A percentile compares a stretch with the other conserved stretches of the same genome.
Evolutionary conservation across 2,797 vertebrate genomes (phyloP).

Genomic region (Aplochiton taeniatus): DNA sequence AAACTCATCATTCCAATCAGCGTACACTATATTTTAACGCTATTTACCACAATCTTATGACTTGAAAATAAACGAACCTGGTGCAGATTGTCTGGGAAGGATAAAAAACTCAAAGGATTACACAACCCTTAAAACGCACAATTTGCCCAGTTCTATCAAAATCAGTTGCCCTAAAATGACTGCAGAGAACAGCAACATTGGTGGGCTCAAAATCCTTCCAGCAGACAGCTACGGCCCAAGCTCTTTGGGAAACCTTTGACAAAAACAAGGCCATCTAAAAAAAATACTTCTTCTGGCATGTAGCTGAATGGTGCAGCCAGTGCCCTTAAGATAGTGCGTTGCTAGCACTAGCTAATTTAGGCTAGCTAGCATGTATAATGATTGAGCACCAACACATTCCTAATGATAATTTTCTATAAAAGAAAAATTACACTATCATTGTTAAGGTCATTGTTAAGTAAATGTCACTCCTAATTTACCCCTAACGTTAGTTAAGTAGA

Average conservation of each 20-base stretch:
- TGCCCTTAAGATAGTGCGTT: background rate
- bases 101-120: background rate
- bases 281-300: background rate
- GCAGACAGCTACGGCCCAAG: background rate
- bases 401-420: background rate
- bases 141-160: background rate
- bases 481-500: no score
- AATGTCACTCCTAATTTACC: no score
- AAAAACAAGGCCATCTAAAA: background rate
- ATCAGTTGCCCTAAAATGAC: background rate
- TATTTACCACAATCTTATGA: background rate
- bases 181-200: background rate
- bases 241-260: slow-evolving; percentile 2
- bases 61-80: background rate
- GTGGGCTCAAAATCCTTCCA: background rate
- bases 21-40: no score
- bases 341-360: background rate
- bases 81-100: background rate
- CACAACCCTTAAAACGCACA: background rate
- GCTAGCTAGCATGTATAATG: slow-evolving; percentile 3
- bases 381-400: background rate
- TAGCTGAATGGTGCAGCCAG: slow-evolving; percentile 4
- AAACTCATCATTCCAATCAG: no score
- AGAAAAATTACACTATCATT: background rate
- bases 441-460: background rate